These are phyloP conservation scores for Antheraea yamamai DNA, from an alignment of 2,888 invertebrate species.

Conservation along the genomic window DNA sequence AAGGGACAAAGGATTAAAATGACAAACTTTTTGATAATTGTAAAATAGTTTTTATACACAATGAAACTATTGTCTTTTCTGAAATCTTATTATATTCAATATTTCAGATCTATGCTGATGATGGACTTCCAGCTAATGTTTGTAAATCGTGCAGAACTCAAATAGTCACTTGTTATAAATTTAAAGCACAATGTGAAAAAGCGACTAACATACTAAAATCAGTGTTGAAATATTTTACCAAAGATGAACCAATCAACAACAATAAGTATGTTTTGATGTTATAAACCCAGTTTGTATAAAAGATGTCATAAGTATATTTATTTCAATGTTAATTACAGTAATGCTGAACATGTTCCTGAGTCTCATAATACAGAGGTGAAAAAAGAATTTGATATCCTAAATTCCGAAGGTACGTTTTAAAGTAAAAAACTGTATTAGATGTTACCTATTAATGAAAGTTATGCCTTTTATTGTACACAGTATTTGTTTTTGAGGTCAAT, in stretches of 20 bases:
- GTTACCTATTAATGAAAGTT: not conserved
- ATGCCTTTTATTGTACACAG: not conserved
- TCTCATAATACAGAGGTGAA: slow-evolving; percentile 23
- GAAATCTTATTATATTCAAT: not conserved
- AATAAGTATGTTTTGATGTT: slow-evolving; percentile 1
- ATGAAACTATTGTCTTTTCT: too few relatives aligned
- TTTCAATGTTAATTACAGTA: not conserved
- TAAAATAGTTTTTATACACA: too few relatives aligned
- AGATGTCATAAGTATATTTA: not conserved
- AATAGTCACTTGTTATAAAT: slow-evolving; percentile 61
- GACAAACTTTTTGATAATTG: too few relatives aligned
- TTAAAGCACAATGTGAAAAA: slow-evolving; percentile 68
- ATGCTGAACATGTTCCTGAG: not conserved
- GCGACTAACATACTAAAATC: slow-evolving; percentile 59
- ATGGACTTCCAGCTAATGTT: slow-evolving; percentile 52
- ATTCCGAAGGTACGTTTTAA: slow-evolving; percentile 23
- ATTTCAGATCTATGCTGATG: slow-evolving; percentile 44
- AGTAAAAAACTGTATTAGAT: not conserved
- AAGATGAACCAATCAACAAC: slow-evolving; percentile 33
- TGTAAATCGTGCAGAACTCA: slow-evolving; percentile 55
- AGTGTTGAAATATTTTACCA: slow-evolving; percentile 41
- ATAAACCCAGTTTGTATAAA: not conserved
- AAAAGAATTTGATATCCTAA: slow-evolving; percentile 28
- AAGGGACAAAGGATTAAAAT: too few relatives aligned
- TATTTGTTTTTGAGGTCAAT: too few relatives aligned